Percentiles rank a stretch among this genome's conserved stretches.
These are phyloP conservation scores for Pterophyllum scalare DNA, from an alignment of 2,113 vertebrate species.

Conservation along the genomic window DNA sequence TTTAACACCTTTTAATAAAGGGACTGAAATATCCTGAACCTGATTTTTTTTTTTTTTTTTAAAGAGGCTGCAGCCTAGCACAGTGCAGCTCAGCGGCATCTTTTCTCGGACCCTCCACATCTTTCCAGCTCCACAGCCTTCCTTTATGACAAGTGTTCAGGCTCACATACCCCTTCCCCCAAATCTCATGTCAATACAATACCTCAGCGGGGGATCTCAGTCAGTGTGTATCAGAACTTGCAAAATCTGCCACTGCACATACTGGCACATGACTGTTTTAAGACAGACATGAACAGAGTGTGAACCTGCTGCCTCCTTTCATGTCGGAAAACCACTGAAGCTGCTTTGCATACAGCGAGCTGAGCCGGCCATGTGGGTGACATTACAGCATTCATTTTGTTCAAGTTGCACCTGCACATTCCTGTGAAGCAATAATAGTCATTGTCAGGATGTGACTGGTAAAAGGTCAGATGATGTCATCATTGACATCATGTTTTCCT, in stretches of 20 bases:
- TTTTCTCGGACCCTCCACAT: background rate
- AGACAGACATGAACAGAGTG: background rate
- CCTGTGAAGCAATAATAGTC: background rate
- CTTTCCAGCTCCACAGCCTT: background rate
- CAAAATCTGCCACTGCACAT: background rate
- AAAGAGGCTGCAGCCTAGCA: background rate
- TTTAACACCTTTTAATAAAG: background rate
- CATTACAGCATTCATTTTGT: background rate
- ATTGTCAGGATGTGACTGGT: background rate
- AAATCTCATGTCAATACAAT: background rate
- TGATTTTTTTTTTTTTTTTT: too few relatives aligned
- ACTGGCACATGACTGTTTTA: background rate
- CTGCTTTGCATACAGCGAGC: background rate
- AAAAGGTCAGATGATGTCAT: slow-evolving; percentile 1
- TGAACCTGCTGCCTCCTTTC: background rate
- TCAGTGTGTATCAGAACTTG: background rate
- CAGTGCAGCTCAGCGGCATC: background rate
- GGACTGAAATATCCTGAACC: background rate
- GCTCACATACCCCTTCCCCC: too few relatives aligned
- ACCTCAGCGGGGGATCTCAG: background rate
- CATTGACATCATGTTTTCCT: background rate
- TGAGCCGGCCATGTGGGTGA: background rate
- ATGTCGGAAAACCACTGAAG: background rate
- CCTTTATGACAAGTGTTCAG: background rate
- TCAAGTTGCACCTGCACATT: background rate